Base-by-base conservation (phyloP, 53 echinoderm and acorn worm species). In the Holothuria scabra region DNA sequence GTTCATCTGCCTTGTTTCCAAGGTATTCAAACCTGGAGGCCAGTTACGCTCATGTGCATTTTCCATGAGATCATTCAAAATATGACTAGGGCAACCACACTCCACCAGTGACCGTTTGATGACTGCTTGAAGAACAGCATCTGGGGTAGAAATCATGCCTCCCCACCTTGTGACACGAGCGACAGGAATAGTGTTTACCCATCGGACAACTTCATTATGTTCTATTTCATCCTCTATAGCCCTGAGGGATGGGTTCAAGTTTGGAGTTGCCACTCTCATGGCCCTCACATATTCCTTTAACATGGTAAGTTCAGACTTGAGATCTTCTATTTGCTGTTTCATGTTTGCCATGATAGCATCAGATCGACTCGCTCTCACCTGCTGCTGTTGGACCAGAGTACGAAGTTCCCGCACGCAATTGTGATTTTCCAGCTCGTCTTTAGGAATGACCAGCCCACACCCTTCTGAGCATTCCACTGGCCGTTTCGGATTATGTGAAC, bases 71-170 rank as follows among this genome's bases (percentile, higher is more conserved):
- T 97, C 97, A 10, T 87, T 94, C 41, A 94, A 90, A 35, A 97
- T 87, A 62, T 97, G 97, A 13, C 90, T 87, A 34, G 97, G 97
- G 69, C 94, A 92, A 55, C 94, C 94, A 31, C 94, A 94, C 59
- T 97, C 97, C 8, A 90, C 88, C 30, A 97, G 87, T n/a, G 97
- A 94, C 21, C 97, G 90, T 35, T 97, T 97, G 82, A 97, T 97
- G 78, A 97, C 97, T 9, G 97, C 92, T 75, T 97, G 97, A n/a
- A 97, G 83, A 16, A 97, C 97, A 16, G 92, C 97, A 69, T 97
- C 97, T 28, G 97, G 97, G 6, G 97, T 97, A 18, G 97, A 97
- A 44, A 97, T 97, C 97, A 97, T 97, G 32, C 97, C 97, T 34
- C 97, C 97, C 97, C 97, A 97, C 6, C 97, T 88, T 6, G 97